Conservation (phyloP, 2,888 invertebrate genomes). For the Polylopha cassiicola region DNA sequence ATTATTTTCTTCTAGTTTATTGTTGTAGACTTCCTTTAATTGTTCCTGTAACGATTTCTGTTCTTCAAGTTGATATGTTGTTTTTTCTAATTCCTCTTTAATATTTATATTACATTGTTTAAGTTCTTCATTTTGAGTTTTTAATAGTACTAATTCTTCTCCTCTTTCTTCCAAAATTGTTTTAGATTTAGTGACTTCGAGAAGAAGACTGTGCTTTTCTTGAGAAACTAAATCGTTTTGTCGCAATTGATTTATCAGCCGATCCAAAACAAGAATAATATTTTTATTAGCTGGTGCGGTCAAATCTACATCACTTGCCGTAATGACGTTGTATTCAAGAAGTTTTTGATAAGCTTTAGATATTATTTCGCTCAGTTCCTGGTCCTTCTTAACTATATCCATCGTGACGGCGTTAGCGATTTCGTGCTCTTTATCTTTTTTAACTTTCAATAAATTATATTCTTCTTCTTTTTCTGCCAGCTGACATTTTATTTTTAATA, state of each 20-base stretch:
- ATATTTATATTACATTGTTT: constrained; percentile 33
- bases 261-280: constrained; percentile 41
- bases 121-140: constrained; percentile 31
- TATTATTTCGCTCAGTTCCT: constrained; percentile 43
- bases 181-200: constrained; percentile 39
- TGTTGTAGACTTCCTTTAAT: constrained; percentile 39
- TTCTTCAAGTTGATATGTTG: constrained; percentile 35
- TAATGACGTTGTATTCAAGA: constrained; percentile 37
- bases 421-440: constrained; percentile 55
- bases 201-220: constrained; percentile 32
- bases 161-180: constrained; percentile 38
- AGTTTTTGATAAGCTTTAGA: constrained; percentile 41
- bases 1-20: constrained; percentile 42
- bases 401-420: constrained; percentile 58
- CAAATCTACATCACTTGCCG: constrained; percentile 34
- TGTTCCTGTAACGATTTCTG: constrained; percentile 37
- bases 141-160: constrained; percentile 35
- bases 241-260: constrained; percentile 34
- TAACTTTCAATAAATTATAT: constrained; percentile 42
- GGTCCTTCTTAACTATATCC: constrained; percentile 53
- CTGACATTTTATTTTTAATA: constrained; percentile 42
- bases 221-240: constrained; percentile 24
- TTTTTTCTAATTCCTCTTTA: constrained; percentile 32
- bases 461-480: constrained; percentile 51
- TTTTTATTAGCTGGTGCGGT: constrained; percentile 35